Evolutionary conservation across 2,797 vertebrate genomes (phyloP).

Genomic region (Euthynnus affinis): DNA sequence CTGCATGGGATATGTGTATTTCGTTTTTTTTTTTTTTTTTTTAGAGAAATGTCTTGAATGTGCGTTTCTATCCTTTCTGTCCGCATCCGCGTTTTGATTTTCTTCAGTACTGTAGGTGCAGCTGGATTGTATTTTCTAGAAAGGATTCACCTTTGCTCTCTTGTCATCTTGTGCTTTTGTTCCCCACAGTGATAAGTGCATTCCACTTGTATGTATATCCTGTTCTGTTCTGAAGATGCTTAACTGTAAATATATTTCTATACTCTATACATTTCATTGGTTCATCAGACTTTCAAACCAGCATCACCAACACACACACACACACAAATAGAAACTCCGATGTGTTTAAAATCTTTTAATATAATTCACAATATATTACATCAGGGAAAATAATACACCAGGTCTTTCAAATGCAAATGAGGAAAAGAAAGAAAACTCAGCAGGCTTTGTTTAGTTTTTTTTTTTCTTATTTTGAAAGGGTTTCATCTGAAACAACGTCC

Average conservation of each 20-base stretch:
- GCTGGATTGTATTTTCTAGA: conserved; percentile 36
- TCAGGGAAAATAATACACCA: conserved; percentile 81
- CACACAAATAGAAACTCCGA: background rate
- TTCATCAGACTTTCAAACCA: background rate
- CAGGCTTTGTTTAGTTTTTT: conserved; percentile 58
- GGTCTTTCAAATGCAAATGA: conserved; percentile 73
- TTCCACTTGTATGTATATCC: conserved; percentile 34
- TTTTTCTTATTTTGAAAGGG: conserved; percentile 26
- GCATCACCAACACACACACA: too few species aligned
- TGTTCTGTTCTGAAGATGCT: conserved; percentile 31
- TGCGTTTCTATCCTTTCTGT: conserved; percentile 14
- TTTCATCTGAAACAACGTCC: conserved; percentile 29
- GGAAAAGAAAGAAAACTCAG: conserved; percentile 65
- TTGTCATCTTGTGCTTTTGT: conserved; percentile 34
- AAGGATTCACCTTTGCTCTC: conserved; percentile 10
- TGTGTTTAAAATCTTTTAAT: conserved; percentile 84
- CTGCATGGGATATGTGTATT: conserved; percentile 34
- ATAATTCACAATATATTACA: conserved; percentile 87
- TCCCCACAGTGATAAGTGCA: conserved; percentile 25
- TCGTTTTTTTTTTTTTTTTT: background rate
- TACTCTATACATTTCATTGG: background rate
- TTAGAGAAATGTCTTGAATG: conserved; percentile 1
- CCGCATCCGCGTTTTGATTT: conserved; percentile 17
- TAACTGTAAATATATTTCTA: conserved; percentile 57
- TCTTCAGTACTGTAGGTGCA: conserved; percentile 24